Evolutionary conservation across 2,797 vertebrate species (phyloP).

Genomic region (Momotus momota): DNA sequence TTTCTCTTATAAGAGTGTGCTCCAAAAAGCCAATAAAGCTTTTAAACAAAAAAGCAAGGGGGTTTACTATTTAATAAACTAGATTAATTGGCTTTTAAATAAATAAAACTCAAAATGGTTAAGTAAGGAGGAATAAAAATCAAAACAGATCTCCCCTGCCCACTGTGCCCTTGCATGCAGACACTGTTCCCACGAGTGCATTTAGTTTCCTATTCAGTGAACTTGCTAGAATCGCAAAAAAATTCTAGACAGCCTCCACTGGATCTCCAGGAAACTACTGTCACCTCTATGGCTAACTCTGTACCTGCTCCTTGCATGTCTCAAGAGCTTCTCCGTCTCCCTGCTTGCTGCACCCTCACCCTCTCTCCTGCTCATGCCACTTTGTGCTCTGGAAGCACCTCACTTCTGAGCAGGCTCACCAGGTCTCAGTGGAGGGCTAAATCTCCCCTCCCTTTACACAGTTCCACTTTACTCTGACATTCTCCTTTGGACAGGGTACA

Average conservation of each 20-base stretch:
- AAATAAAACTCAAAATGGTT: constrained; percentile 5
- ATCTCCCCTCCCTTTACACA: neutral
- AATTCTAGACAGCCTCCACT: neutral
- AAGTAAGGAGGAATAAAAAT: constrained; percentile 12
- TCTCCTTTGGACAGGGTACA: neutral
- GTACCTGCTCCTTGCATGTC: neutral
- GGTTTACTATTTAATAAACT: neutral
- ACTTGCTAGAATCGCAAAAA: neutral
- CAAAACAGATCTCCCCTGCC: neutral
- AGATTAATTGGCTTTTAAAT: constrained; percentile 36
- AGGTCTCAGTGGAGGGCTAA: neutral
- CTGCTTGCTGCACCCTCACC: neutral
- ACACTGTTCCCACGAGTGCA: neutral
- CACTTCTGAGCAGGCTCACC: neutral
- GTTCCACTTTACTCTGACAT: neutral
- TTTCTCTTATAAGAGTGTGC: neutral
- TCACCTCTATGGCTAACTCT: neutral
- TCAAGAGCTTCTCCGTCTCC: neutral
- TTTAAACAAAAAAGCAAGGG: neutral
- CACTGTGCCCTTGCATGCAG: neutral
- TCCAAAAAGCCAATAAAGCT: constrained; percentile 47
- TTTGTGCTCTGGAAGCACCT: neutral
- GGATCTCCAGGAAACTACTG: neutral
- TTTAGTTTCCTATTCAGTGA: neutral
- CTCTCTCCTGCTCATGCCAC: neutral